Percentiles rank a stretch among this genome's conserved stretches.
phyloP scores from a whole-genome alignment of 2,797 vertebrate species.

The Halcyon leucocephala region DNA sequence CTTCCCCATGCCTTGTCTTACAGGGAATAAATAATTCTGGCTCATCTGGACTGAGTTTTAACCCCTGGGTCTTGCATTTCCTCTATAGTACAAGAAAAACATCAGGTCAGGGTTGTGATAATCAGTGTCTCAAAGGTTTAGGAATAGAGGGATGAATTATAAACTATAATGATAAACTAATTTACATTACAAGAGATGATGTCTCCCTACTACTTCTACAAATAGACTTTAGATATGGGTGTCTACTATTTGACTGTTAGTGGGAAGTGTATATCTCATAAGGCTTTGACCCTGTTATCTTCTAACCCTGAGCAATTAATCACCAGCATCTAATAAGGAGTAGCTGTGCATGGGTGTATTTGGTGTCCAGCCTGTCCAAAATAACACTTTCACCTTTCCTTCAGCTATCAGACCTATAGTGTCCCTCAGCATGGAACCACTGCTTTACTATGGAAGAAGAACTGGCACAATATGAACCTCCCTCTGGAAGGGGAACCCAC shows the following conservation, averaged over 20 bases:
- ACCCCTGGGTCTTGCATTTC: neutral
- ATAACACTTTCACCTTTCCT: neutral
- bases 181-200: neutral
- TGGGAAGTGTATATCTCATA: neutral
- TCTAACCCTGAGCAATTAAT: constrained; percentile 35
- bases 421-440: fast-evolving
- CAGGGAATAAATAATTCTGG: neutral
- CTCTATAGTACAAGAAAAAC: neutral
- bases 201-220: neutral
- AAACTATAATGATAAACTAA: neutral
- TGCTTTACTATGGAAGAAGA: neutral
- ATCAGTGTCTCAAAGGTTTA: neutral
- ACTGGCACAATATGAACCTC: neutral
- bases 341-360: neutral
- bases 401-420: neutral
- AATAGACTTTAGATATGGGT: neutral
- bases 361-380: neutral
- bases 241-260: neutral
- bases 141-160: neutral
- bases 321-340: neutral
- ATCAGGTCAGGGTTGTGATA: neutral
- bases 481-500: neutral
- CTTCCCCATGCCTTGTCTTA: constrained; percentile 9
- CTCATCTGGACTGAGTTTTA: neutral
- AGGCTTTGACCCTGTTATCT: constrained; percentile 53